phyloP scores from a whole-genome alignment of 1,140 invertebrate species.

The Achatina immaculata region DNA sequence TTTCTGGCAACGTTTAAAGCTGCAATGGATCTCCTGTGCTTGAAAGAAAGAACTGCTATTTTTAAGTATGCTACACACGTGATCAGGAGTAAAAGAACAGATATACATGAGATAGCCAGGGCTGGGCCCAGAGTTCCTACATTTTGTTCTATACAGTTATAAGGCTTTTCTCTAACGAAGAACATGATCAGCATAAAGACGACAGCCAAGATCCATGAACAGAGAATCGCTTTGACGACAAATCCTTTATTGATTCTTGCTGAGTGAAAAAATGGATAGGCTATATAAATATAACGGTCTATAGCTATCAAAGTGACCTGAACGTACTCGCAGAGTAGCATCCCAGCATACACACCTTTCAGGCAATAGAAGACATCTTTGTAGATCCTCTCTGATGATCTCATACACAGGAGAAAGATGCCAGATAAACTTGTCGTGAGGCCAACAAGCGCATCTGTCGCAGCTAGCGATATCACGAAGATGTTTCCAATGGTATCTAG shows the following conservation, averaged over 20 bases:
- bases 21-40: background rate
- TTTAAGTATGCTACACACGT: background rate
- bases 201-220: background rate
- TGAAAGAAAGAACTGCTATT: background rate
- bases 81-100: background rate
- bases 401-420: background rate
- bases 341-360: background rate
- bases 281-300: background rate
- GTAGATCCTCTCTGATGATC: background rate
- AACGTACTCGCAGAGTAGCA: background rate
- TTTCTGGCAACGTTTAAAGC: background rate
- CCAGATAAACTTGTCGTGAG: background rate
- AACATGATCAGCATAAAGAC: background rate
- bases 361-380: background rate
- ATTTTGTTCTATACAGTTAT: too few relatives aligned
- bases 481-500: background rate
- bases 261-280: background rate
- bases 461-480: background rate
- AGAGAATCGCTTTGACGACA: background rate
- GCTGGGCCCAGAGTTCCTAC: too few relatives aligned
- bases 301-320: background rate
- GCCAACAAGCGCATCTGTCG: background rate
- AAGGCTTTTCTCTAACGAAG: too few relatives aligned
- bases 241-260: background rate
- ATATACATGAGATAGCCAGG: too few relatives aligned